These are phyloP conservation scores for Dipus sagitta DNA, from an alignment of 2,797 vertebrate genomes.

Conservation along the genomic window DNA sequence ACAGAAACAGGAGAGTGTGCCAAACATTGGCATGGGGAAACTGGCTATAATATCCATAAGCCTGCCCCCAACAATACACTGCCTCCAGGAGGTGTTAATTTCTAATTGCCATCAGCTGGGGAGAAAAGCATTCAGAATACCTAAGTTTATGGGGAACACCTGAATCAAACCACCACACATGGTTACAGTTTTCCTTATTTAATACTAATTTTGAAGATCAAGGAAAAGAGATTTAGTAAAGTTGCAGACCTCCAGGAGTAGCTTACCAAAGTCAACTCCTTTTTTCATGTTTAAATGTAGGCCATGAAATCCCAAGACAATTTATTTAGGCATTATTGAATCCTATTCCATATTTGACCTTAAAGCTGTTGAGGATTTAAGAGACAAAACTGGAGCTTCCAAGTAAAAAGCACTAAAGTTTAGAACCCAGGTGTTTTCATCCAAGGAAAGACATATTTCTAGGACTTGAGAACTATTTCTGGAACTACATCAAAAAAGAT, in stretches of 20 bases:
- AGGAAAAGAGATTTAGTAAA: background rate
- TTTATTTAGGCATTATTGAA: background rate
- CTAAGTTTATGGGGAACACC: no score
- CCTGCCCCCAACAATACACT: no score
- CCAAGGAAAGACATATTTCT: background rate
- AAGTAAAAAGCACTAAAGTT: background rate
- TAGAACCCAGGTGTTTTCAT: background rate
- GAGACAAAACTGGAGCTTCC: background rate
- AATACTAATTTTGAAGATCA: background rate
- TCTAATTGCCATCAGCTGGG: no score
- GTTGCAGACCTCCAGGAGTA: background rate
- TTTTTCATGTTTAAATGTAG: slow-evolving; percentile 36
- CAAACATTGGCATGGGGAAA: no score
- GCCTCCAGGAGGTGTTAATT: no score
- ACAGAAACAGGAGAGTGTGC: no score
- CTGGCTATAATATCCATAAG: no score
- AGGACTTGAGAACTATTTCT: background rate
- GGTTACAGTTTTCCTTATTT: background rate
- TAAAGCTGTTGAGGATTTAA: slow-evolving; percentile 44
- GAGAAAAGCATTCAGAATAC: no score
- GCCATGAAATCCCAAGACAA: background rate
- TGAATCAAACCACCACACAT: no score
- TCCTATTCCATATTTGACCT: background rate
- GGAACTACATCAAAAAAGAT: slow-evolving; percentile 19
- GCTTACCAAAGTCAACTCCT: background rate